phyloP scores from a whole-genome alignment of 2,797 vertebrate genomes.

The Brachymystax lenok region DNA sequence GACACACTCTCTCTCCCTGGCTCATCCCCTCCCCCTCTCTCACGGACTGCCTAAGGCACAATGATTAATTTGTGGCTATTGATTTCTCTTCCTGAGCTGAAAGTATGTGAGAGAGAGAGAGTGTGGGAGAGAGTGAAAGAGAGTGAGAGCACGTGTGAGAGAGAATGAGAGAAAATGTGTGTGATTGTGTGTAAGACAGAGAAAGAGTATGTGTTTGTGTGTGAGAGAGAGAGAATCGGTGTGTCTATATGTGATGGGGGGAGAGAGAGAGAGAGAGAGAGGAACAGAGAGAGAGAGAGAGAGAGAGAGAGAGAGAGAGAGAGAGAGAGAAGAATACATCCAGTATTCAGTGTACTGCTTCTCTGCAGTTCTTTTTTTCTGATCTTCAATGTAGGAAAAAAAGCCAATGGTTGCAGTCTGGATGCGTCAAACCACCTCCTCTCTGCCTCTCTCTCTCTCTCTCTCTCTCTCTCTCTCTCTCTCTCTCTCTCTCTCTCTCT shows the following conservation, averaged over 20 bases:
- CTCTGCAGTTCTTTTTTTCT: constrained; percentile 88
- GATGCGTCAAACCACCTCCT: constrained; percentile 73
- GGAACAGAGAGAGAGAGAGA: constrained; percentile 2
- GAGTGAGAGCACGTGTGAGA: background rate
- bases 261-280: constrained; percentile 19
- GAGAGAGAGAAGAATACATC: constrained; percentile 75
- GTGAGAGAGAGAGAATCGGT: constrained; percentile 15
- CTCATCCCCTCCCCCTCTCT: constrained; percentile 29
- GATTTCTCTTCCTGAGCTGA: constrained; percentile 82
- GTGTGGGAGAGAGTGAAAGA: background rate
- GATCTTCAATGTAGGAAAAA: constrained; percentile 77
- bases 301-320: background rate
- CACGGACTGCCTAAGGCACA: constrained; percentile 70
- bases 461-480: constrained; percentile 25
- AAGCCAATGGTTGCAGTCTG: constrained; percentile 78
- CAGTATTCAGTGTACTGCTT: constrained; percentile 89
- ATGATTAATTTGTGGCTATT: constrained; percentile 91
- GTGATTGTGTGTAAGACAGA: constrained; percentile 12
- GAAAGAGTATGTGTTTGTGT: constrained; percentile 4
- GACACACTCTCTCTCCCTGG: constrained; percentile 30
- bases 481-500: background rate
- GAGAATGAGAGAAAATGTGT: background rate
- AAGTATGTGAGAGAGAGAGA: constrained; percentile 41
- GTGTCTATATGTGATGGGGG: constrained; percentile 4
- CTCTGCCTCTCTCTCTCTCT: constrained; percentile 20